phyloP scores from a whole-genome alignment of 2,888 invertebrate genomes.

The Caenorhabditis uteleia region DNA sequence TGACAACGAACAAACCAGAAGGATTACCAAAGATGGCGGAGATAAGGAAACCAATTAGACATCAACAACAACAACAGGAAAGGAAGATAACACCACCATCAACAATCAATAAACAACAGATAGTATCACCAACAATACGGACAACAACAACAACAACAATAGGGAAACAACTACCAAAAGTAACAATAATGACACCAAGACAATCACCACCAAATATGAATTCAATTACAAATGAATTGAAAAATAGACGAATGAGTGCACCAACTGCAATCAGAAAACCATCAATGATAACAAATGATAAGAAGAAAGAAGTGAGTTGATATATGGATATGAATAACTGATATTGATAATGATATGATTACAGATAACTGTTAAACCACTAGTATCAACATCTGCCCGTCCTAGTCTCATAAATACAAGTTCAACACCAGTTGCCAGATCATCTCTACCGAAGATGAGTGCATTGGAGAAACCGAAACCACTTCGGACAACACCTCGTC shows the following conservation, averaged over 20 bases:
- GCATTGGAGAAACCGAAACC: conserved; percentile 38
- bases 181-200: too few relatives aligned
- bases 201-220: too few relatives aligned
- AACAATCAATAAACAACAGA: not conserved
- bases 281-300: conserved; percentile 21
- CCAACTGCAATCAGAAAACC: conserved; percentile 28
- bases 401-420: conserved; percentile 33
- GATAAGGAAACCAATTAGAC: conserved; percentile 19
- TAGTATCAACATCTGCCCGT: conserved; percentile 36
- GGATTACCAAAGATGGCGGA: conserved; percentile 12
- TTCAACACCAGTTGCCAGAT: conserved; percentile 15
- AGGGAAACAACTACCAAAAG: too few relatives aligned
- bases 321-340: not conserved
- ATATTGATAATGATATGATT: not conserved
- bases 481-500: conserved; percentile 19
- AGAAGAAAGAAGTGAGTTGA: conserved; percentile 22
- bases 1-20: conserved; percentile 9
- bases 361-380: conserved; percentile 32
- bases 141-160: not conserved
- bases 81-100: conserved; percentile 5
- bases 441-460: conserved; percentile 35
- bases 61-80: not conserved
- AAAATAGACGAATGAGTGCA: conserved; percentile 21
- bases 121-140: not conserved
- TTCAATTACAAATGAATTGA: too few relatives aligned